phyloP scores from a whole-genome alignment of 37 sponge, comb jelly and placozoan genomes.

The Beroe forskalii region DNA sequence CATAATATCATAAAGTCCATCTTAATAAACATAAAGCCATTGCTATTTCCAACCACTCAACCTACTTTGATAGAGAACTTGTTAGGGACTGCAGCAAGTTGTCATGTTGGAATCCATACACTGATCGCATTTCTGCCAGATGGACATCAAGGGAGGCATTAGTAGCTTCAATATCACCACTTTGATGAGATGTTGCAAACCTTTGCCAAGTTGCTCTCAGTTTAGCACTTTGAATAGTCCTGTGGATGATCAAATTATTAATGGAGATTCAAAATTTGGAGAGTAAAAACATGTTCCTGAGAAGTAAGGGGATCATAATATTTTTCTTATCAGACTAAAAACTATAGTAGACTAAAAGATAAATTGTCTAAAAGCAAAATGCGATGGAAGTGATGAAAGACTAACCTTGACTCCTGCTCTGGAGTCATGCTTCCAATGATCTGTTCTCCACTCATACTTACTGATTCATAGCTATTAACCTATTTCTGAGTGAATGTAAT shows the following conservation, averaged over 20 bases:
- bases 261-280: no score
- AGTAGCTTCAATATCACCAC: conserved; percentile 33
- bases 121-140: conserved; percentile 26
- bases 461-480: neutral
- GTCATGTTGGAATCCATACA: conserved; percentile 55
- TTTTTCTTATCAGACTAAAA: neutral
- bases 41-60: no score
- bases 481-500: no score
- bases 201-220: conserved; percentile 53
- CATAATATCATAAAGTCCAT: no score
- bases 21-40: no score
- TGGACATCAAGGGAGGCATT: conserved; percentile 36
- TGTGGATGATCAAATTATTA: conserved; percentile 12
- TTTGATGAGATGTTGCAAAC: conserved; percentile 43
- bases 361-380: neutral
- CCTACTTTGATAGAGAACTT: conserved; percentile 15
- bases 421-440: conserved; percentile 4
- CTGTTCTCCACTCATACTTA: conserved; percentile 13
- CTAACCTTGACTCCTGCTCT: conserved; percentile 47
- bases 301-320: neutral
- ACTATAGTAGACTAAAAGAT: neutral
- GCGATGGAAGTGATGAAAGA: neutral
- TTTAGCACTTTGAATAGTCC: conserved; percentile 56
- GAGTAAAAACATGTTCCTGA: no score
- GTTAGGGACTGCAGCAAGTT: neutral